Percentiles rank a stretch among this genome's conserved stretches.
phyloP scores from a whole-genome alignment of 2,797 vertebrate genomes.

The Coregonus ussuriensis region DNA sequence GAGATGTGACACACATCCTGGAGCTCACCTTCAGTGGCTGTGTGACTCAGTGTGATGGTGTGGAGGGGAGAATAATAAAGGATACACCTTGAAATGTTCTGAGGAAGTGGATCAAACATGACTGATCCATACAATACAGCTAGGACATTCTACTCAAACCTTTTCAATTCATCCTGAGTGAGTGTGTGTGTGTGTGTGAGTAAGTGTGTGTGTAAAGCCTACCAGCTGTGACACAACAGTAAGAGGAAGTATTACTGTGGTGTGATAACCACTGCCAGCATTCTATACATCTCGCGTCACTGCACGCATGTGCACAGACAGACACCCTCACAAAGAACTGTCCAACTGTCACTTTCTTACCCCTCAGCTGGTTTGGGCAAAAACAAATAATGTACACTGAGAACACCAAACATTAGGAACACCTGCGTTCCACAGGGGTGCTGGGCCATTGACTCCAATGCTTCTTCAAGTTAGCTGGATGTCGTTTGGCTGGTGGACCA shows the following conservation, averaged over 20 bases:
- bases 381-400: slow-evolving; percentile 42
- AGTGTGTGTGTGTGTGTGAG: background rate
- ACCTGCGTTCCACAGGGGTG: no score
- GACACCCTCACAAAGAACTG: background rate
- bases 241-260: slow-evolving; percentile 18
- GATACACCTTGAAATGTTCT: no score
- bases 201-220: background rate
- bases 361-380: slow-evolving; percentile 43
- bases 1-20: no score
- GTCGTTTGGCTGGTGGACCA: no score
- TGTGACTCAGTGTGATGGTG: no score
- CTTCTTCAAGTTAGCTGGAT: no score
- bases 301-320: slow-evolving; percentile 8
- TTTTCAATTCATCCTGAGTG: background rate
- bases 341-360: slow-evolving; percentile 45
- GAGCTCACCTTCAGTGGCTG: no score
- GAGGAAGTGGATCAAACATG: no score
- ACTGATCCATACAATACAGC: no score
- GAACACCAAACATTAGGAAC: no score
- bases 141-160: background rate
- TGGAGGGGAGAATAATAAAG: no score
- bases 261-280: slow-evolving; percentile 23
- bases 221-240: slow-evolving; percentile 11
- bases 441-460: no score
- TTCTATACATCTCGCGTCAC: slow-evolving; percentile 8